phyloP scores from a whole-genome alignment of 2,797 vertebrate genomes.

The Myotis pilosus region DNA sequence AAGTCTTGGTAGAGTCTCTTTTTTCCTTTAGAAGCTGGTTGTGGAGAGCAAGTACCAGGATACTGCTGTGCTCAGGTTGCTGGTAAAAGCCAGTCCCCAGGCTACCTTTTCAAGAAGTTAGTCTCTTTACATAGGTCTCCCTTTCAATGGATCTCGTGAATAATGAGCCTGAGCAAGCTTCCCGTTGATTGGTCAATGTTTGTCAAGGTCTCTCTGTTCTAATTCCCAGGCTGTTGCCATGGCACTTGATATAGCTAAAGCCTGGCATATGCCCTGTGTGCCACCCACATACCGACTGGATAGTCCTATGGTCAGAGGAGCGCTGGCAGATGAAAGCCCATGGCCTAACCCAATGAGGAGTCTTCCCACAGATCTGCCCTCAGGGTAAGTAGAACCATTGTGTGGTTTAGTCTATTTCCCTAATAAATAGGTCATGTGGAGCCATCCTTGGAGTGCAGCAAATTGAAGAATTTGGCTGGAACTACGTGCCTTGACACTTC shows the following conservation, averaged over 20 bases:
- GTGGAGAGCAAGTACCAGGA: not conserved
- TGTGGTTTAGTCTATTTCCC: not conserved
- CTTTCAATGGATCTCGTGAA: not conserved
- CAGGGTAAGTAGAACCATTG: slow-evolving; percentile 49
- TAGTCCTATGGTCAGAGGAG: slow-evolving; percentile 50
- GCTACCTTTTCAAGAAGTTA: not conserved
- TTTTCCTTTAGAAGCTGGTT: slow-evolving; percentile 29
- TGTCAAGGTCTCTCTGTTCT: slow-evolving; percentile 44
- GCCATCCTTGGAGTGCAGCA: not conserved
- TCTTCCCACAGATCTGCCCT: slow-evolving; percentile 44
- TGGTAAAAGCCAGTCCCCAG: not conserved
- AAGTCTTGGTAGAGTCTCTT: not conserved
- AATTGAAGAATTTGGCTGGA: not conserved
- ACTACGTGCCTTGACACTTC: not conserved
- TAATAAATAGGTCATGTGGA: not conserved
- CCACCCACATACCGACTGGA: slow-evolving; percentile 64
- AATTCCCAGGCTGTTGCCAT: slow-evolving; percentile 39
- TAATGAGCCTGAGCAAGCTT: not conserved
- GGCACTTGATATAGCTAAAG: slow-evolving; percentile 35
- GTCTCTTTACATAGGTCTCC: not conserved
- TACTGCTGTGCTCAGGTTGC: not conserved
- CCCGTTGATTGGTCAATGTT: not conserved
- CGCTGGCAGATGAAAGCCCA: slow-evolving; percentile 46
- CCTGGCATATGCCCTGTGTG: slow-evolving; percentile 55
- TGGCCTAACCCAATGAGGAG: slow-evolving; percentile 24